Evolutionary conservation across 2,797 vertebrate species (phyloP).

Genomic region (Diglossa cyanea): DNA sequence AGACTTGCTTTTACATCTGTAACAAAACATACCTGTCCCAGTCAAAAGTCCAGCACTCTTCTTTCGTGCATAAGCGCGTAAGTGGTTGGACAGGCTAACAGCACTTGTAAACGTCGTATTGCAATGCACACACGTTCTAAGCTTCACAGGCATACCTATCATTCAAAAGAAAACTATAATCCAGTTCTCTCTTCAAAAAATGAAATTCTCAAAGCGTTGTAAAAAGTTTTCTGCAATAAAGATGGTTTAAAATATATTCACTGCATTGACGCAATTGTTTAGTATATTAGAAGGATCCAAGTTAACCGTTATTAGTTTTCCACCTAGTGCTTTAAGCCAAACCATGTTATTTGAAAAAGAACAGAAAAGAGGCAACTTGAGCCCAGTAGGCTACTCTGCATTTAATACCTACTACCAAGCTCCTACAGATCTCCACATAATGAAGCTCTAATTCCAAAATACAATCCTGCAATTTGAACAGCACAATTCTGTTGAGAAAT

Average conservation of each 20-base stretch:
- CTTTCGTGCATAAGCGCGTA: constrained; percentile 85
- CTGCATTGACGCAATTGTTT: constrained; percentile 65
- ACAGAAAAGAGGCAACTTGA: constrained; percentile 51
- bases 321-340: constrained; percentile 68
- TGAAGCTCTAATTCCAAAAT: constrained; percentile 65
- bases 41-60: constrained; percentile 87
- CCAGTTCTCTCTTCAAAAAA: constrained; percentile 80
- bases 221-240: constrained; percentile 76
- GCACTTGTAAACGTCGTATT: constrained; percentile 88
- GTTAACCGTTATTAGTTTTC: constrained; percentile 66
- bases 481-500: constrained; percentile 60
- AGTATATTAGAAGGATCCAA: constrained; percentile 65
- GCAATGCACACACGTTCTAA: constrained; percentile 86
- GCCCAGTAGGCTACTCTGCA: constrained; percentile 42
- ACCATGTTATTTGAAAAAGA: constrained; percentile 63
- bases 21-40: constrained; percentile 83
- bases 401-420: constrained; percentile 58
- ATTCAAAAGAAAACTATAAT: constrained; percentile 83
- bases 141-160: constrained; percentile 84
- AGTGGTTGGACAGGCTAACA: constrained; percentile 87
- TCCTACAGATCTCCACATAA: constrained; percentile 68
- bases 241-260: constrained; percentile 74
- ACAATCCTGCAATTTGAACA: constrained; percentile 64
- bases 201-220: constrained; percentile 76
- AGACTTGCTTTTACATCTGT: constrained; percentile 78